Evolutionary conservation across 2,113 vertebrate genomes (phyloP), one percentile per base, ranked within the genome.

Genomic region (Anolis carolinensis): DNA sequence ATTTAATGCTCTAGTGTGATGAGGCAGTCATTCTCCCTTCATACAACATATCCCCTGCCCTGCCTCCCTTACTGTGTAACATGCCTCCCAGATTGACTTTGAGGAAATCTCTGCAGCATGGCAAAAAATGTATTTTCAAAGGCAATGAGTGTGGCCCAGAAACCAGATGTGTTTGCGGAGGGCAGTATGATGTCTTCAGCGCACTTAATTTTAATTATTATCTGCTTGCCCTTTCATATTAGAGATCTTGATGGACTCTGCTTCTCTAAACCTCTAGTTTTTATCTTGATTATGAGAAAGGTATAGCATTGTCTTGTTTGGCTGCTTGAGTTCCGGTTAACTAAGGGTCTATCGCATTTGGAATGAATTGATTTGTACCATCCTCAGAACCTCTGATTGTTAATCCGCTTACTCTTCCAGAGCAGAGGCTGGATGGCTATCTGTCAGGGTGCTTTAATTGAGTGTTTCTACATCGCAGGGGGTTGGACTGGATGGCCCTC

Each of bases 151-250:
- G 10, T 39, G 6, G 62, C 18, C 59, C 75, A 30, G 63, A 36
- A 68, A 50, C 32, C 27, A 86, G 84, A 81, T 83, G 81, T 76
- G 50, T 34, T 48, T 86, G 78, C 85, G 86, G 79, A 18, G 74
- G 90, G 21, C 80, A 55, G 30, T 68, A 82, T 83, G 85, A 65
- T 90, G 87, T 83, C 75, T 72, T 87, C 92, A 90, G 52, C 86
- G 87, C 50, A 16, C 73, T 90, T 34, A 89, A 90, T 89, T 88
- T 65, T 55, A 81, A 70, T 92, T 88, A 71, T 92, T 92, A 85
- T 88, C 85, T 93, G 83, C 68, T 87, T 91, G 85, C 80, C 82
- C 89, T 92, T 90, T 72, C 62, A 77, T 90, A 86, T 90, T 92
- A 92, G 79, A 16, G 32, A 73, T 91, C 14, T 81, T 55, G 79